Evolutionary conservation across 2,888 invertebrate genomes (phyloP).

Genomic region (Thecocarcelia acutangulata): DNA sequence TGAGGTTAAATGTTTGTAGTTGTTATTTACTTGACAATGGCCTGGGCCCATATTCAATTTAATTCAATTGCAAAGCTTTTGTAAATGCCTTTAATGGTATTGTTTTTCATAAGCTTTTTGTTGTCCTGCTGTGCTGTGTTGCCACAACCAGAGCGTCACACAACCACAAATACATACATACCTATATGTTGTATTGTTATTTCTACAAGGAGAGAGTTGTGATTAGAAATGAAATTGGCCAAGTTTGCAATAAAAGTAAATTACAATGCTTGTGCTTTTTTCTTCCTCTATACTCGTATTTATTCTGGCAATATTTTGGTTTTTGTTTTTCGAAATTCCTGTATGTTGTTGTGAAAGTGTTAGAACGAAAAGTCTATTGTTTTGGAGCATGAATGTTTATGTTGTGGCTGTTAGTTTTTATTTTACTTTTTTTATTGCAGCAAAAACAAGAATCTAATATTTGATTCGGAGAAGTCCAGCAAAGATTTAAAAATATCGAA

Average conservation of each 20-base stretch:
- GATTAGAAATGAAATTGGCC: constrained; percentile 73
- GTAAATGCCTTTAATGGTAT: constrained; percentile 72
- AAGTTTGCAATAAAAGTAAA: constrained; percentile 74
- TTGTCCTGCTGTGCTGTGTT: constrained; percentile 55
- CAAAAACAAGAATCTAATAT: background rate
- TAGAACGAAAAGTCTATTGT: constrained; percentile 31
- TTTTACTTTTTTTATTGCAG: background rate
- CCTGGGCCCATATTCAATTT: constrained; percentile 72
- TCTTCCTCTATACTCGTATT: background rate
- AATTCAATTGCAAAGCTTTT: constrained; percentile 74
- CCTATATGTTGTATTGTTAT: background rate
- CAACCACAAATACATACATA: background rate
- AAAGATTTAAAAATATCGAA: too few species aligned
- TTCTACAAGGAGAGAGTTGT: constrained; percentile 40
- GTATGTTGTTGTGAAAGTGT: background rate
- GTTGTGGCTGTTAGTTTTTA: constrained; percentile 32
- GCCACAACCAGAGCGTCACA: constrained; percentile 34
- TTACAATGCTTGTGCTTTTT: constrained; percentile 68
- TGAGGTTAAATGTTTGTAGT: constrained; percentile 64
- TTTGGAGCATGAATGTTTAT: constrained; percentile 43
- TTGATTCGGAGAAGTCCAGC: too few species aligned
- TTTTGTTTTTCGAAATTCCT: constrained; percentile 16
- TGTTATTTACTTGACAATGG: constrained; percentile 67
- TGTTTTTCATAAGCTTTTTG: constrained; percentile 49
- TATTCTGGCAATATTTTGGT: background rate